Evolutionary conservation across 2,888 invertebrate species (phyloP), one percentile per base, ranked within the genome.

Genomic region (Drosophila ustulata): DNA sequence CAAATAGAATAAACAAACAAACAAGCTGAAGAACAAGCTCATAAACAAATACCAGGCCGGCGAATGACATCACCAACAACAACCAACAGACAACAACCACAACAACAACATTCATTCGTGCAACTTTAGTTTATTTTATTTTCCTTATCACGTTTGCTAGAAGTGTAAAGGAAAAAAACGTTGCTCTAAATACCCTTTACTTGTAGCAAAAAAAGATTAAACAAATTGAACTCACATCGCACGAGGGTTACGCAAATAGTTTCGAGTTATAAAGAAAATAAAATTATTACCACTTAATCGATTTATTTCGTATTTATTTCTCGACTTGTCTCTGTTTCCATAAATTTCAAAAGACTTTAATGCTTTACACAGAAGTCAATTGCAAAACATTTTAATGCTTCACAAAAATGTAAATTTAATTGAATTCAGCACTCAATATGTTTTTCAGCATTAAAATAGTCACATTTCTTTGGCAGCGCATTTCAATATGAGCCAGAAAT

Each of bases 41-140:
- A 69, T 69, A 70, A 70, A 70, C 74, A 70, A 74, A 71, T 75
- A 55, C 52, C 66, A 55, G 46, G 65, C 46, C 57, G 66, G 66
- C 49, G 62, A 62, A 75, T 76, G 75, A 76, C 75, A 76, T 76
- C 75, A 76, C 41, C 69, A 55, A 66, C 66, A 64, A 41, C 55
- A 56, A 8, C 46, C 18, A 49, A 52, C 49, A 57, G 34, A 18
- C 45, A 51, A 45, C 45, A 46, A 49, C 46, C 50, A 18, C 56
- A 59, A 43, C 34, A 45, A 30, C 25, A 51, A 23, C 23, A 3
- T 65, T 39, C 13, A 9, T 3, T 45, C 18, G 18, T 26, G 39
- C 30, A 30, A 28, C 47, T 37, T 65, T 52, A 13, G 30, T 58
- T 61, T 58, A 37, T 26, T 63, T 64, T 28, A 37, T 37, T 53